phyloP scores from a whole-genome alignment of 2,888 invertebrate species.

The Lasioglossum lativentre region DNA sequence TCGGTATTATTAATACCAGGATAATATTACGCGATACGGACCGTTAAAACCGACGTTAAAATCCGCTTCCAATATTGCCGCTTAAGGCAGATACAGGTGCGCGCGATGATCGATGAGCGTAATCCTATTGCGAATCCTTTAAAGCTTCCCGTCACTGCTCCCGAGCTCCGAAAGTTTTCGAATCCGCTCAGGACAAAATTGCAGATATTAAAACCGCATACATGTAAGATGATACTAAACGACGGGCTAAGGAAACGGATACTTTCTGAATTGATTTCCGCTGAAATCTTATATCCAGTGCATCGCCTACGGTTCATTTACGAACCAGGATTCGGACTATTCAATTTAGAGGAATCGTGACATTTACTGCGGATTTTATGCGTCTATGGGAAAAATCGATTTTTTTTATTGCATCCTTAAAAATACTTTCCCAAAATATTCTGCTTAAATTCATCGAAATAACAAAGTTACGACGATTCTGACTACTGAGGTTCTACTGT shows the following conservation, averaged over 20 bases:
- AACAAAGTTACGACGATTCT: too few relatives aligned
- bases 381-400: too few relatives aligned
- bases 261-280: background rate
- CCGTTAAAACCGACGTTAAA: conserved; percentile 74
- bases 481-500: too few relatives aligned
- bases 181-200: conserved; percentile 60
- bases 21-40: conserved; percentile 75
- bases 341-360: background rate
- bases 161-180: conserved; percentile 57
- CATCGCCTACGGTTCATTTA: background rate
- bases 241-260: background rate
- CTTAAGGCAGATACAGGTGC: conserved; percentile 72
- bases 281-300: background rate
- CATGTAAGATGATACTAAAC: conserved; percentile 42
- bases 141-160: conserved; percentile 63
- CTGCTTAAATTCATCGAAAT: too few relatives aligned
- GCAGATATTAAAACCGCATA: conserved; percentile 47
- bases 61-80: conserved; percentile 74
- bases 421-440: too few relatives aligned
- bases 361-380: too few relatives aligned
- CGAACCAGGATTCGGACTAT: too few relatives aligned
- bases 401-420: too few relatives aligned
- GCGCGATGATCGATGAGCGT: conserved; percentile 70
- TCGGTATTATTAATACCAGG: conserved; percentile 77
- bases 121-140: conserved; percentile 74